These are phyloP conservation scores for Dugesia japonica DNA, from an alignment of 2,888 invertebrate genomes.

Conservation along the genomic window DNA sequence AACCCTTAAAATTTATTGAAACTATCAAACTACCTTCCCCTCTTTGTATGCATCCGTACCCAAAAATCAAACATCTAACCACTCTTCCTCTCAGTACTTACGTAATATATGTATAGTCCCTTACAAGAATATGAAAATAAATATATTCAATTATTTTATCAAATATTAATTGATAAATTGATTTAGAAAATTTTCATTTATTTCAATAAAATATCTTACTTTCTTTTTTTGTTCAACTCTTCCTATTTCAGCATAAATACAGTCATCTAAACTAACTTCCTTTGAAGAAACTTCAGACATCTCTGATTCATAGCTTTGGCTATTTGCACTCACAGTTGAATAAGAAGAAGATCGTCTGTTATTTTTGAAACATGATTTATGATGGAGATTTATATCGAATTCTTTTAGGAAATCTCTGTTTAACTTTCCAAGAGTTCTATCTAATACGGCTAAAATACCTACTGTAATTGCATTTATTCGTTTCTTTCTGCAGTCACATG, in stretches of 20 bases:
- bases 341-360: not conserved
- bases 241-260: not conserved
- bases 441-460: not conserved
- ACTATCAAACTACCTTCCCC: too few relatives aligned
- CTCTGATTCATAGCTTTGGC: not conserved
- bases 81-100: too few relatives aligned
- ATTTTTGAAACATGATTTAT: not conserved
- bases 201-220: not conserved
- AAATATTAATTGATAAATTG: too few relatives aligned
- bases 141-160: too few relatives aligned
- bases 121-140: too few relatives aligned
- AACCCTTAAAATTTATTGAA: too few relatives aligned
- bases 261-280: not conserved
- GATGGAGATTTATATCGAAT: not conserved
- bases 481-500: not conserved
- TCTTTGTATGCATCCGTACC: too few relatives aligned
- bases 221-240: not conserved
- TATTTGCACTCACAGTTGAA: not conserved
- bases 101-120: too few relatives aligned
- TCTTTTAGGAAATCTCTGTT: not conserved
- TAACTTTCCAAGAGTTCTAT: not conserved
- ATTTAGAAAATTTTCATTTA: too few relatives aligned
- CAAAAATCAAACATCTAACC: too few relatives aligned
- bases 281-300: not conserved
- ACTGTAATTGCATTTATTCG: not conserved